Percentiles rank a stretch among this genome's conserved stretches.
phyloP scores from a whole-genome alignment of 2,113 vertebrate species.

The Willisornis vidua region DNA sequence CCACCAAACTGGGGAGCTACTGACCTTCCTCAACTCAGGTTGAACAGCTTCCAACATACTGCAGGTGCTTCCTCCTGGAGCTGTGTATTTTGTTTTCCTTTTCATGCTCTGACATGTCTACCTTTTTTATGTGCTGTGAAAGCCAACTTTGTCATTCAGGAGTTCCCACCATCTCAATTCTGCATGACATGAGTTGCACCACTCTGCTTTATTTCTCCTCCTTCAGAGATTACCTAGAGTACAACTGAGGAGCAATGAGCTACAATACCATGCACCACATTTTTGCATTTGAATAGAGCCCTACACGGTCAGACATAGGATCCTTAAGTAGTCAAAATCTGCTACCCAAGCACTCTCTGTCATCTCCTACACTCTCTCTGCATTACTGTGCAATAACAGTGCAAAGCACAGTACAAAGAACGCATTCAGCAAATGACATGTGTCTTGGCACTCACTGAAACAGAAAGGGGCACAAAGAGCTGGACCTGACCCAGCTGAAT shows the following conservation, averaged over 20 bases:
- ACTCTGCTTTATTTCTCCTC: not conserved
- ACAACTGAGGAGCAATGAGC: not conserved
- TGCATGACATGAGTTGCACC: not conserved
- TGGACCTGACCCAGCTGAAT: not conserved
- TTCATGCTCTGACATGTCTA: not conserved
- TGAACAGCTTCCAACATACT: not conserved
- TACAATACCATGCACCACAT: not conserved
- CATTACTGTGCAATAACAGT: not conserved
- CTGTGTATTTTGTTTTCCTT: not conserved
- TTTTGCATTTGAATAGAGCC: not conserved
- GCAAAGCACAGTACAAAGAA: not conserved
- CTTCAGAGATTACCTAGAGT: not conserved
- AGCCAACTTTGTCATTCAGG: not conserved
- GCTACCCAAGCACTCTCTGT: not conserved
- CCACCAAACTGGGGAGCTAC: not conserved
- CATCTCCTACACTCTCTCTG: not conserved
- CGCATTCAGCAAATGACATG: not conserved
- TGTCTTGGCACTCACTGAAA: not conserved
- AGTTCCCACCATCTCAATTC: not conserved
- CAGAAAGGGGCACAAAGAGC: not conserved
- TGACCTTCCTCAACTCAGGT: not conserved
- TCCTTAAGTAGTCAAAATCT: not conserved
- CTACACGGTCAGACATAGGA: not conserved
- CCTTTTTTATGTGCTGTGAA: not conserved
- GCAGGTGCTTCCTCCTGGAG: not conserved